Evolutionary conservation across 1,140 invertebrate species (phyloP).

Genomic region (Ladona fulva): DNA sequence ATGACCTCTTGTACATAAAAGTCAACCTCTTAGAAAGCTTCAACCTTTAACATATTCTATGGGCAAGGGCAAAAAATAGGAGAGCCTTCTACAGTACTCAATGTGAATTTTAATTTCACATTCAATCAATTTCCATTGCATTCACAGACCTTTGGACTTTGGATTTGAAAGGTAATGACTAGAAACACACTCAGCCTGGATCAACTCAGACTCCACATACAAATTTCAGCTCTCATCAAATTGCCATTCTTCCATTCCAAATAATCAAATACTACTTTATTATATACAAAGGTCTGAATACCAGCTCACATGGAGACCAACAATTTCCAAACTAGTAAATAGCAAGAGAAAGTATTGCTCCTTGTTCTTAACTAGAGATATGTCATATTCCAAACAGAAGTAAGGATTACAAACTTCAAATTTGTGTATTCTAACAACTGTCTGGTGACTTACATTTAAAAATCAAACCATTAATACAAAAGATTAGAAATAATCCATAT

Average conservation of each 20-base stretch:
- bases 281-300: neutral
- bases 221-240: neutral
- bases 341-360: neutral
- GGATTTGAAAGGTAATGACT: conserved; percentile 5
- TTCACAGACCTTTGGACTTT: neutral
- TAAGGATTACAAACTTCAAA: neutral
- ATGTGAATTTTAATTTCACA: neutral
- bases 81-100: neutral
- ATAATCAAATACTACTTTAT: neutral
- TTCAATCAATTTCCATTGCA: neutral
- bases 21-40: neutral
- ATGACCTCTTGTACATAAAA: neutral
- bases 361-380: neutral
- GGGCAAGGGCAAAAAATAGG: neutral
- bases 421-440: neutral
- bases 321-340: neutral
- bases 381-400: neutral
- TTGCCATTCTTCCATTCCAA: neutral
- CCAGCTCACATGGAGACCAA: neutral
- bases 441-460: neutral
- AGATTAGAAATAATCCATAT: neutral
- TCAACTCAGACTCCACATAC: neutral
- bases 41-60: neutral
- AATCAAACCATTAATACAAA: neutral
- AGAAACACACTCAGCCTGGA: conserved; percentile 4